Base-by-base conservation (phyloP, 2,888 invertebrate genomes). In the Agrochola lychnidis region DNA sequence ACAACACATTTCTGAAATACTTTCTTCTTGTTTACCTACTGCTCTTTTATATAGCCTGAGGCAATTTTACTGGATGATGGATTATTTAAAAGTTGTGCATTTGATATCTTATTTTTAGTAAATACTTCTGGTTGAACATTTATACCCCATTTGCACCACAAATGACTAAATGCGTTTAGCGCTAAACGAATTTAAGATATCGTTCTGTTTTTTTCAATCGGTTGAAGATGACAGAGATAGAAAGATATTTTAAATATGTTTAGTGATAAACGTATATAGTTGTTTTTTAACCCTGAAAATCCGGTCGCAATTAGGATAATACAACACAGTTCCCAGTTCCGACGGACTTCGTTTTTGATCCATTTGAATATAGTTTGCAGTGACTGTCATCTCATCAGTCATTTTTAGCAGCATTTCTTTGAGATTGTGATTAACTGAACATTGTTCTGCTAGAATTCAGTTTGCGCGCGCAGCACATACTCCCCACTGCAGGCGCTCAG, bases 401-500 rank as follows among this genome's bases (percentile, higher is more conserved):
- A 25, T 19, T 25, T 5, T 19, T n/a, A 40, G n/a, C 45, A 70
- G 25, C 16, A 45, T n/a, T 16, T 16, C 14, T 48, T 62, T 36
- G 7, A 30, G 10, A 10, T 42, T 2, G 22, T 72, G 14, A 53
- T 53, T 36, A 16, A 61, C 42, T 73, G 61, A 36, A 36, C 4
- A 9, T 40, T 63, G 0, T 75, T 45, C 1, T 74, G 12, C 0
- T 86, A 94, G 93, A 92, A 90, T 25, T 87, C 93, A n/a, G 87
- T 93, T 78, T 94, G 93, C 85, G 88, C 91, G n/a, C 93, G 96
- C 62, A 95, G 93, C 84, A 93, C 95, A 0, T 95, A 98, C 67
- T 98, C 98, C 57, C 97, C 98, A 42, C 97, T 98, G 67, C 95
- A 98, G 87, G 97, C 98, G 81, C 95, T 95, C 82, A 96, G 96